Percentiles rank a stretch among this genome's conserved stretches.
phyloP scores from a whole-genome alignment of 2,797 vertebrate genomes.

The Characodon lateralis region DNA sequence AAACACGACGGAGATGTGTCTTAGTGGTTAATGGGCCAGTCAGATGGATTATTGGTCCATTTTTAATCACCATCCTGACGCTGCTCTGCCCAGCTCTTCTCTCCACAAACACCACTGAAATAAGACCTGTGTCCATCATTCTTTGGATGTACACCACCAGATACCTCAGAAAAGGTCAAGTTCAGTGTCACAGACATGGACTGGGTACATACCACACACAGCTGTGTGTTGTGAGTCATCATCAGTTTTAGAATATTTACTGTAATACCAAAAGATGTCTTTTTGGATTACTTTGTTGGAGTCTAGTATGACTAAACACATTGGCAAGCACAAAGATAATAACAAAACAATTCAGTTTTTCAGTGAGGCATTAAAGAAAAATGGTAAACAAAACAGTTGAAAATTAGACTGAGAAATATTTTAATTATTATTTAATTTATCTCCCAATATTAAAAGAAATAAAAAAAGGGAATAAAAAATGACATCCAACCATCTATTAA shows the following conservation, averaged over 20 bases:
- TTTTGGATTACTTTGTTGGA: background rate
- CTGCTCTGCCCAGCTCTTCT: conserved; percentile 2
- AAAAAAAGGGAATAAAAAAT: background rate
- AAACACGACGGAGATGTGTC: conserved; percentile 48
- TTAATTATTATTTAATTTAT: background rate
- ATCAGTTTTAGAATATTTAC: background rate
- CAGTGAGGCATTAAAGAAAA: background rate
- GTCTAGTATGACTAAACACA: background rate
- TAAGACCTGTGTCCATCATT: background rate
- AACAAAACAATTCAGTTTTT: background rate
- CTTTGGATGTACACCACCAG: background rate
- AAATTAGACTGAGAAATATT: background rate
- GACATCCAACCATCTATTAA: background rate
- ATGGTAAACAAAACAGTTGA: background rate
- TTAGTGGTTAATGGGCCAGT: conserved; percentile 51
- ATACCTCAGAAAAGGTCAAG: background rate
- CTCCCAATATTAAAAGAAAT: background rate
- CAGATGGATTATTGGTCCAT: conserved; percentile 35
- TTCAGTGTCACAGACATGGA: background rate
- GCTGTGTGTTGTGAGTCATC: too few relatives aligned
- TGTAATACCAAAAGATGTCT: background rate
- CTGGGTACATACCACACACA: background rate
- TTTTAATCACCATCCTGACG: conserved; percentile 33
- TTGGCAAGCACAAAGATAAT: background rate
- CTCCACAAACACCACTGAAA: conserved; percentile 10